Conservation (phyloP, 2,888 invertebrate genomes). For the Brachyptera risi region DNA sequence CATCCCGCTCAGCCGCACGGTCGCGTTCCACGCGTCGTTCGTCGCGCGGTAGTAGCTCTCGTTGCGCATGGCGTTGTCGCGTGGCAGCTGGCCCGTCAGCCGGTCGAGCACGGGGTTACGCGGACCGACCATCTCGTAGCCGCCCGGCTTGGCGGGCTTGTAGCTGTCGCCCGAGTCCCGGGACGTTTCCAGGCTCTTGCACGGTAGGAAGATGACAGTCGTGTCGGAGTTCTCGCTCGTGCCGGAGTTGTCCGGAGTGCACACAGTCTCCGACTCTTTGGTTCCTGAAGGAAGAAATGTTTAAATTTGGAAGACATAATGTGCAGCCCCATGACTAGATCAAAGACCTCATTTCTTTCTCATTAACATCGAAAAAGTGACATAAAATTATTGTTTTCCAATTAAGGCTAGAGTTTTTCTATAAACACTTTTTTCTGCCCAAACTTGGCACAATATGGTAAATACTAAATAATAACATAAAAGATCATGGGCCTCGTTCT, state of each 20-base stretch:
- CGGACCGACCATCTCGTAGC: slow-evolving; percentile 33
- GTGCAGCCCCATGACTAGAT: too few relatives aligned
- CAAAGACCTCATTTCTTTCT: not conserved
- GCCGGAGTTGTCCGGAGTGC: slow-evolving; percentile 47
- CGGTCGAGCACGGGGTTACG: slow-evolving; percentile 87
- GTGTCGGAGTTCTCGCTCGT: slow-evolving; percentile 50
- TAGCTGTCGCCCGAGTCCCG: not conserved
- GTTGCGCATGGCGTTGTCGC: slow-evolving; percentile 62
- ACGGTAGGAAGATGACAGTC: slow-evolving; percentile 51
- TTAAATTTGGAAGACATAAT: too few relatives aligned
- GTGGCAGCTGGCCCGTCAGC: slow-evolving; percentile 62
- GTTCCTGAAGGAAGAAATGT: too few relatives aligned
- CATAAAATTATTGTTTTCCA: too few relatives aligned
- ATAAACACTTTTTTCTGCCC: too few relatives aligned
- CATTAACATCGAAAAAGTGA: too few relatives aligned
- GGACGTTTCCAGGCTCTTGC: slow-evolving; percentile 32
- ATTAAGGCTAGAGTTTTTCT: too few relatives aligned
- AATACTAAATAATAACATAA: too few relatives aligned
- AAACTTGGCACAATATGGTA: too few relatives aligned
- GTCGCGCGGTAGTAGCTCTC: slow-evolving; percentile 86
- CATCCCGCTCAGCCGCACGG: slow-evolving; percentile 45
- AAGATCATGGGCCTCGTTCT: too few relatives aligned
- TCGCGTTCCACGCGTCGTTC: slow-evolving; percentile 54
- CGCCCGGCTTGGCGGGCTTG: too few relatives aligned
- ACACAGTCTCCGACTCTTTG: slow-evolving; percentile 38